Evolutionary conservation across 2,113 vertebrate species (phyloP).

Genomic region (Ginglymostoma cirratum): DNA sequence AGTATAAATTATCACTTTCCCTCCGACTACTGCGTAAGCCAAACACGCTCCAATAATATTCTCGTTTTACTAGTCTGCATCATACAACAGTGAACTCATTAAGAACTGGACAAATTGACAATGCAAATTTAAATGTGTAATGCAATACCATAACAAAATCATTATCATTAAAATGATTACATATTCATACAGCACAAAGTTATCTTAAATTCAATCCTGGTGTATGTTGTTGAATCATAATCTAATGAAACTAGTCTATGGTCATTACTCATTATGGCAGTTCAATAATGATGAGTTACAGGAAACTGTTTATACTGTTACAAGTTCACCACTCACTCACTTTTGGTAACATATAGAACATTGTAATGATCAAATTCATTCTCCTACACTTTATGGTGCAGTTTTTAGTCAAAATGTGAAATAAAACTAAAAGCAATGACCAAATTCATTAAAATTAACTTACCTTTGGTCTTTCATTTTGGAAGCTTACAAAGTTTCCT

Average conservation of each 20-base stretch:
- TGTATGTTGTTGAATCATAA: conserved; percentile 16
- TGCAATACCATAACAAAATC: not conserved
- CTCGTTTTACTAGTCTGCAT: not conserved
- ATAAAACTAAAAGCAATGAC: not conserved
- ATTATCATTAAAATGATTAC: conserved; percentile 27
- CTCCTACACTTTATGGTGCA: not conserved
- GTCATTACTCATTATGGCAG: conserved; percentile 33
- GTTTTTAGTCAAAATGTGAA: not conserved
- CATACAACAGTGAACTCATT: not conserved
- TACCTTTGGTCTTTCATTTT: not conserved
- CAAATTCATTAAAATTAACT: not conserved
- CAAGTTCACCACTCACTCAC: not conserved
- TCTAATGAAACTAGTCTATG: conserved; percentile 19
- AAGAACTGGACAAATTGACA: not conserved
- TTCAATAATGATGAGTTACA: conserved; percentile 15
- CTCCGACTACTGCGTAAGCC: not conserved
- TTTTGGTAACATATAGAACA: not conserved
- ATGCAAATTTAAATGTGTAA: conserved; percentile 29
- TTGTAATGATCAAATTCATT: not conserved
- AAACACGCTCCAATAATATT: not conserved
- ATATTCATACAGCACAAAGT: conserved; percentile 30
- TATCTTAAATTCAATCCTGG: not conserved
- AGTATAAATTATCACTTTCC: not conserved
- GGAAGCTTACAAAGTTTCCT: not conserved
- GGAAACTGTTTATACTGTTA: conserved; percentile 2